Conservation (phyloP, 2,888 invertebrate genomes). For the Molanna angustata region DNA sequence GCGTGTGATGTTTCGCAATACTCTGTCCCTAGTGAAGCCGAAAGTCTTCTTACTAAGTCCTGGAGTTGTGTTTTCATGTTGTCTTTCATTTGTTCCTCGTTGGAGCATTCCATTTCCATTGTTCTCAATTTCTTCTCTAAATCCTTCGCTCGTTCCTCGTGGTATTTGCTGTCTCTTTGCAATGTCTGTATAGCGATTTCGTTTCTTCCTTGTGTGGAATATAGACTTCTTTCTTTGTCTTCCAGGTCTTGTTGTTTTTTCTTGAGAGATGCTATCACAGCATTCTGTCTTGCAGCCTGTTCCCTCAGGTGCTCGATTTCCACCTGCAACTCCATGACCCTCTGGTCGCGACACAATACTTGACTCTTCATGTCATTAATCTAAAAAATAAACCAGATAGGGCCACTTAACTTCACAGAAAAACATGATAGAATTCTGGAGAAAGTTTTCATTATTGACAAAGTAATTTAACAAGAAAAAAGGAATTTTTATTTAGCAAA, state of each 20-base stretch:
- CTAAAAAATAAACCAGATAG: conserved; percentile 50
- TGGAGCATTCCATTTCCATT: conserved; percentile 67
- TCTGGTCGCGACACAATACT: conserved; percentile 67
- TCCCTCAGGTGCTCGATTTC: conserved; percentile 78
- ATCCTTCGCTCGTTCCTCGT: conserved; percentile 76
- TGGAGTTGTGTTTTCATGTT: conserved; percentile 64
- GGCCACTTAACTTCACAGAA: no score
- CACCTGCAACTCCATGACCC: conserved; percentile 72
- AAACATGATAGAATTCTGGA: no score
- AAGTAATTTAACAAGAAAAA: no score
- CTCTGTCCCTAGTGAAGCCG: conserved; percentile 69
- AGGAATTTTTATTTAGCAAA: no score
- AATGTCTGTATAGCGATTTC: conserved; percentile 73
- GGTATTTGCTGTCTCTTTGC: conserved; percentile 67
- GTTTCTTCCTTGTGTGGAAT: conserved; percentile 58
- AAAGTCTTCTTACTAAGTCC: conserved; percentile 70
- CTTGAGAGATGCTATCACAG: conserved; percentile 75
- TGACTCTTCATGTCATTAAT: conserved; percentile 68
- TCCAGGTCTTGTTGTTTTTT: conserved; percentile 77
- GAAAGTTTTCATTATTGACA: no score
- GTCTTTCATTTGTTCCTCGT: conserved; percentile 74
- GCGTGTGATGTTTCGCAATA: conserved; percentile 64
- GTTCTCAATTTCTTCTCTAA: conserved; percentile 70
- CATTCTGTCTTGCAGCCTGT: conserved; percentile 78
- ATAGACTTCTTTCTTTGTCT: conserved; percentile 70